Percentiles rank a stretch among this genome's conserved stretches.
phyloP scores from a whole-genome alignment of 2,113 vertebrate genomes.

The Cochlearius cochlearius region DNA sequence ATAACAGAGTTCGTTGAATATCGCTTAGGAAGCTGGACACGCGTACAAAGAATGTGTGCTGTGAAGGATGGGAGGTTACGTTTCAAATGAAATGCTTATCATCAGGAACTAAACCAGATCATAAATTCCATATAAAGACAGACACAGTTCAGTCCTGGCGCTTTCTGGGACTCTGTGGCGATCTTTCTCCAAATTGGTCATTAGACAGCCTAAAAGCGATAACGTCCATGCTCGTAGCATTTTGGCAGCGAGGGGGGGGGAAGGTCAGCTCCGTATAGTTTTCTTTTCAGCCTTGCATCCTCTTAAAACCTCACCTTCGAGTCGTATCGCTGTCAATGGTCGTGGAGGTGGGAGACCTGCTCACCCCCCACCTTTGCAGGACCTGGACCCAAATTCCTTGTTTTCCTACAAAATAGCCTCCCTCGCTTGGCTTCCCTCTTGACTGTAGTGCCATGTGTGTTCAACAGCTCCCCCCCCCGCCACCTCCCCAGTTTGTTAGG shows the following conservation, averaged over 20 bases:
- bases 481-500: constrained; percentile 22
- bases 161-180: background rate
- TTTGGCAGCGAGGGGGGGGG: background rate
- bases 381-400: background rate
- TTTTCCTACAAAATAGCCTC: background rate
- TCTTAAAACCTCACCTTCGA: background rate
- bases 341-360: background rate
- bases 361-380: background rate
- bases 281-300: background rate
- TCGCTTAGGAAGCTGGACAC: background rate
- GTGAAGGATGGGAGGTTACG: background rate
- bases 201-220: background rate
- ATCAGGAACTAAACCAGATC: background rate
- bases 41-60: background rate
- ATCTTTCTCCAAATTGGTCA: background rate
- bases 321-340: rapidly evolving
- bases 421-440: background rate
- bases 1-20: background rate
- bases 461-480: background rate
- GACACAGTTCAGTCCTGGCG: background rate
- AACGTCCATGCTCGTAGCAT: background rate
- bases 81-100: constrained; percentile 8
- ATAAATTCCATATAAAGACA: background rate
- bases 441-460: background rate
- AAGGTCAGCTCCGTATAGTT: background rate